Conservation (phyloP, 2,888 invertebrate species). For the Spodoptera littoralis region DNA sequence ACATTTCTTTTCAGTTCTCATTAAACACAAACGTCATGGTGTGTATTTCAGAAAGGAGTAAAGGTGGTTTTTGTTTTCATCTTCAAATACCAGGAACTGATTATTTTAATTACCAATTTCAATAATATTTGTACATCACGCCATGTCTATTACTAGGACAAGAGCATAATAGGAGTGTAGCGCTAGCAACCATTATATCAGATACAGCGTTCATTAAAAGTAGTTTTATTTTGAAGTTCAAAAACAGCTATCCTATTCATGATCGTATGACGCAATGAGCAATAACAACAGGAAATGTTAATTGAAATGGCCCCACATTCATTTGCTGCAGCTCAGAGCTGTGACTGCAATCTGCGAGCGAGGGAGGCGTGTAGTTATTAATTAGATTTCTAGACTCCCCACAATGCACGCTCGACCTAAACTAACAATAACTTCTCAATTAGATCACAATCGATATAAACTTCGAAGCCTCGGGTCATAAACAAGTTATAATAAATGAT, state of each 20-base stretch:
- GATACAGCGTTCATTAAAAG: too few relatives aligned
- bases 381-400: conserved; percentile 50
- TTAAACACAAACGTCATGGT: too few relatives aligned
- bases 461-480: conserved; percentile 25
- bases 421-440: conserved; percentile 64
- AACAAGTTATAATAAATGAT: conserved; percentile 43
- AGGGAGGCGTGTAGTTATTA: conserved; percentile 39
- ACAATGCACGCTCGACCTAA: conserved; percentile 27
- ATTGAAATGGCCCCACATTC: conserved; percentile 42
- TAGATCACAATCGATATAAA: conserved; percentile 44
- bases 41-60: too few relatives aligned
- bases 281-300: conserved; percentile 50
- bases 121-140: too few relatives aligned
- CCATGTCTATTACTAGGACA: too few relatives aligned
- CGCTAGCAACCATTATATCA: too few relatives aligned
- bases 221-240: conserved; percentile 2
- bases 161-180: too few relatives aligned
- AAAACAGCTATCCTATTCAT: conserved; percentile 18
- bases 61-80: too few relatives aligned
- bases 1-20: conserved; percentile 3
- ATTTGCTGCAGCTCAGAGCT: conserved; percentile 36
- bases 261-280: conserved; percentile 36
- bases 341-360: conserved; percentile 38
- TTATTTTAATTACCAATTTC: too few relatives aligned
- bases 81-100: too few relatives aligned